A percentile compares a stretch with the other conserved stretches of the same genome.
phyloP scores from a whole-genome alignment of 2,888 invertebrate genomes.

The Chaetogeoica ovagalla region DNA sequence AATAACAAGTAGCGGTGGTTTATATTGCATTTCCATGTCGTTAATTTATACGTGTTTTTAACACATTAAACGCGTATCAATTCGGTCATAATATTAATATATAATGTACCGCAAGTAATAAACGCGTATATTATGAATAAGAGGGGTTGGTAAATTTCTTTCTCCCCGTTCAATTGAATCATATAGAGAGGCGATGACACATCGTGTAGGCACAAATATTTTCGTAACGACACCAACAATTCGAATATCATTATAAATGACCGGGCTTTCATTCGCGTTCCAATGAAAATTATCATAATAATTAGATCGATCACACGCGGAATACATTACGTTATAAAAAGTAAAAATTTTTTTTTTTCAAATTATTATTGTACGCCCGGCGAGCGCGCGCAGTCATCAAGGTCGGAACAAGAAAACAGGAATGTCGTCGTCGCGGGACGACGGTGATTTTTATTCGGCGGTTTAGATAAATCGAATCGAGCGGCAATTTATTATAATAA shows the following conservation, averaged over 20 bases:
- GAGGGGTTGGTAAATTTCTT: too few species aligned
- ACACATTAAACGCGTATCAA: constrained; percentile 31
- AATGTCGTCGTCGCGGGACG: constrained; percentile 33
- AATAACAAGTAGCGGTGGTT: background rate
- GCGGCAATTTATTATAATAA: constrained; percentile 23
- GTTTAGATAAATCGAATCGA: constrained; percentile 39
- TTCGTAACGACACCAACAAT: too few species aligned
- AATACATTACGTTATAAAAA: background rate
- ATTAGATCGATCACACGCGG: too few species aligned
- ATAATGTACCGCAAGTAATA: background rate
- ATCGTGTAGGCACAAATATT: background rate
- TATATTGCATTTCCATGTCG: constrained; percentile 41
- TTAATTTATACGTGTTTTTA: constrained; percentile 28
- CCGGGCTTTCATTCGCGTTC: too few species aligned
- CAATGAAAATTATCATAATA: too few species aligned
- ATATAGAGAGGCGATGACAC: too few species aligned
- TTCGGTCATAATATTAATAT: constrained; percentile 32
- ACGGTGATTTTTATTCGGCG: constrained; percentile 33
- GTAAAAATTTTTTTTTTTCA: too few species aligned
- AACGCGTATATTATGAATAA: background rate
- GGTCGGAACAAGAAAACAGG: constrained; percentile 21
- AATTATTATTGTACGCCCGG: background rate
- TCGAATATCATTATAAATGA: too few species aligned
- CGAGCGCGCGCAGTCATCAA: constrained; percentile 22
- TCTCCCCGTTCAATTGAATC: too few species aligned